A percentile compares a stretch with the other conserved stretches of the same genome.
Conservation (phyloP, 1,140 invertebrate genomes). For the Solenopsis invicta region DNA sequence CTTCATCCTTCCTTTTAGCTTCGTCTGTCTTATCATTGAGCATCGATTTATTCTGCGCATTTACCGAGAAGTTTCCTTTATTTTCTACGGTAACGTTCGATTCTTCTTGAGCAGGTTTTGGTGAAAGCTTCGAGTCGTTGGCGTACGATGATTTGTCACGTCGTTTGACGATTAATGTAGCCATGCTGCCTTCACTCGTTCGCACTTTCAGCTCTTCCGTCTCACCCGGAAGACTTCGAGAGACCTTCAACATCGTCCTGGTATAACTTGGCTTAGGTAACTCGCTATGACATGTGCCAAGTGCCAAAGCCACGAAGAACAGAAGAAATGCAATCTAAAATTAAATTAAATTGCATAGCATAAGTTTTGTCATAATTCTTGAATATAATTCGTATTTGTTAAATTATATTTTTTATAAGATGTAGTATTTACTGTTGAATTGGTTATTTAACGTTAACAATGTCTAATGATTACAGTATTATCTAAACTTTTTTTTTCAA, state of each 20-base stretch:
- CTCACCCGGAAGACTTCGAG: constrained; percentile 91
- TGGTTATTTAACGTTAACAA: not conserved
- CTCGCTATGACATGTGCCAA: constrained; percentile 58
- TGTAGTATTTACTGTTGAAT: not conserved
- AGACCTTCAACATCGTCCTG: constrained; percentile 92
- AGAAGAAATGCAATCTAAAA: constrained; percentile 76
- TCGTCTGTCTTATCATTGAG: not conserved
- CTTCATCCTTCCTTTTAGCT: constrained; percentile 60
- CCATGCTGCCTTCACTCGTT: constrained; percentile 91
- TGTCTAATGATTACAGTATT: not conserved
- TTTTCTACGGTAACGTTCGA: not conserved
- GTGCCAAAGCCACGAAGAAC: constrained; percentile 46
- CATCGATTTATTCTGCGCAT: not conserved
- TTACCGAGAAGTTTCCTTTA: constrained; percentile 14
- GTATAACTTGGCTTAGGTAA: constrained; percentile 87
- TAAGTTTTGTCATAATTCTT: not conserved
- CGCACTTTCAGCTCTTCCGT: constrained; percentile 92
- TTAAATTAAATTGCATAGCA: not conserved
- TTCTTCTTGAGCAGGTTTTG: not conserved
- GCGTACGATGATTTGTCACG: constrained; percentile 85
- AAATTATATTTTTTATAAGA: not conserved
- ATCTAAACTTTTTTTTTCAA: not conserved
- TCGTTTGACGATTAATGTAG: constrained; percentile 93
- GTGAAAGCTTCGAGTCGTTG: not conserved
- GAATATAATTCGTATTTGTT: not conserved